Percentiles rank a stretch among this genome's conserved stretches.
Conservation (phyloP, 2,113 vertebrate genomes). For the Dromiciops gliroides region DNA sequence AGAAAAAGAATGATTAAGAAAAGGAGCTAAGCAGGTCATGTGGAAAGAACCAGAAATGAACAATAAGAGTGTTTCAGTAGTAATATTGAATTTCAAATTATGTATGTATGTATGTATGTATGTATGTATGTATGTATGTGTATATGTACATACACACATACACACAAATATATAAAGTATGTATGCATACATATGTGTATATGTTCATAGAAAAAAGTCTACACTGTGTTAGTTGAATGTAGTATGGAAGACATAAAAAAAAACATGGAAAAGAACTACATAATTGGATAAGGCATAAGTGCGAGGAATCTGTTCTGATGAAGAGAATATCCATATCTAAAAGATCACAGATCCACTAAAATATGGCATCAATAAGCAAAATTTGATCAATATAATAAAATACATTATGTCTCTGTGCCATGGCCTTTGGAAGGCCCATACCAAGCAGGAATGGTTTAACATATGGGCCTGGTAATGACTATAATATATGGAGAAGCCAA, state of each 20-base stretch:
- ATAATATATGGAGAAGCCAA: neutral
- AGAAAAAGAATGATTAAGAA: neutral
- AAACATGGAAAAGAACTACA: neutral
- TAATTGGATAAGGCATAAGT: neutral
- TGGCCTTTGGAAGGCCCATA: neutral
- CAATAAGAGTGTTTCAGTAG: neutral
- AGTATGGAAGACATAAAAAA: neutral
- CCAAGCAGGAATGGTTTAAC: neutral
- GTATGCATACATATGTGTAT: neutral
- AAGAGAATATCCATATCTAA: neutral
- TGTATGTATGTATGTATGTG: rapidly evolving
- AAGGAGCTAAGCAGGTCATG: neutral
- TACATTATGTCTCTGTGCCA: neutral
- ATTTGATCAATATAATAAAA: neutral
- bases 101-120: neutral
- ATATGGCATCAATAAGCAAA: neutral
- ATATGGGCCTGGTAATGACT: neutral
- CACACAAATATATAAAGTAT: too few relatives aligned
- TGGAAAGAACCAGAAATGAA: neutral
- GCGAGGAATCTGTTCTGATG: neutral
- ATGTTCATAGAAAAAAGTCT: neutral
- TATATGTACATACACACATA: neutral
- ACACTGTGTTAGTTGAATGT: neutral
- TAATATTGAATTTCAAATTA: neutral
- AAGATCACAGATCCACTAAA: neutral